phyloP scores from a whole-genome alignment of 2,888 invertebrate species.

The Eilema sororculum region DNA sequence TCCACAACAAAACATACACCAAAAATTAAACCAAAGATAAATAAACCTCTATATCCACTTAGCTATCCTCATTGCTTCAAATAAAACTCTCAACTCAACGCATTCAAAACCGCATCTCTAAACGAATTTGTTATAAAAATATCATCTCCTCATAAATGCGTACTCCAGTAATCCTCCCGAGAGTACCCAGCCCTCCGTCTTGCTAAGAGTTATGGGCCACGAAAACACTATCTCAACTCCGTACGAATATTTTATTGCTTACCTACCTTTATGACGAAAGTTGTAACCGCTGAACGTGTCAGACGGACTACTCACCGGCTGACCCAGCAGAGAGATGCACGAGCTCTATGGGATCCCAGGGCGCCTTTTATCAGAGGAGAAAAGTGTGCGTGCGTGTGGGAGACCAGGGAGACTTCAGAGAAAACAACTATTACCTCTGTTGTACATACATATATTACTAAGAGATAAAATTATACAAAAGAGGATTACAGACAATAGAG shows the following conservation, averaged over 20 bases:
- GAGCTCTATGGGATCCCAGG: too few relatives aligned
- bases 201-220: slow-evolving; percentile 36
- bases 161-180: slow-evolving; percentile 22
- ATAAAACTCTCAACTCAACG: slow-evolving; percentile 16
- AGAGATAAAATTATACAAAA: too few relatives aligned
- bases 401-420: too few relatives aligned
- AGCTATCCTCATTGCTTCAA: slow-evolving; percentile 4
- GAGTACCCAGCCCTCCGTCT: slow-evolving; percentile 25
- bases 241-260: slow-evolving; percentile 46
- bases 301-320: too few relatives aligned
- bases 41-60: background rate
- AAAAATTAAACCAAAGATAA: background rate
- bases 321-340: too few relatives aligned
- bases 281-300: too few relatives aligned
- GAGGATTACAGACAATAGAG: too few relatives aligned
- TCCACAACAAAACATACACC: background rate
- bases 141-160: slow-evolving; percentile 31
- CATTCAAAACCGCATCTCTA: slow-evolving; percentile 26
- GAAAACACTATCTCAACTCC: slow-evolving; percentile 42
- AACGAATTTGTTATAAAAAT: slow-evolving; percentile 35
- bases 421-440: too few relatives aligned
- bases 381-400: too few relatives aligned
- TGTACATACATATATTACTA: too few relatives aligned
- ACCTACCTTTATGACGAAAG: slow-evolving; percentile 44
- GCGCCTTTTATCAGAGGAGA: too few relatives aligned